These are phyloP conservation scores for Conchocele bisecta DNA, from an alignment of 2,888 invertebrate species.

Conservation along the genomic window DNA sequence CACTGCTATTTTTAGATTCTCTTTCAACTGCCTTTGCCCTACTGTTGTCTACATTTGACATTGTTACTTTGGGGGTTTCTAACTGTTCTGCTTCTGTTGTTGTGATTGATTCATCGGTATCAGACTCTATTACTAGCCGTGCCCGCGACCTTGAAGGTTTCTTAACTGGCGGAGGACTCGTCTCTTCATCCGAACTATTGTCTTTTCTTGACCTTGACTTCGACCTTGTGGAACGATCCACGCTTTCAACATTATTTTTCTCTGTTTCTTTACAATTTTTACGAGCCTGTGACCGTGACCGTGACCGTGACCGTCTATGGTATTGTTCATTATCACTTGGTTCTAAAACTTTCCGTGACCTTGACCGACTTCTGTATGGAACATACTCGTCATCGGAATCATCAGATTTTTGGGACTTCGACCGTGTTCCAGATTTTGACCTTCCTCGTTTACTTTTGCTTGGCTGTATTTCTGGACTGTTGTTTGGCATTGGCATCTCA, in stretches of 20 bases:
- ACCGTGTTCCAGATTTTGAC: background rate
- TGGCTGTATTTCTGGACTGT: conserved; percentile 34
- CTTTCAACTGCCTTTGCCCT: background rate
- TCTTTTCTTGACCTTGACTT: conserved; percentile 11
- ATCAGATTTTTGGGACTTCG: conserved; percentile 1
- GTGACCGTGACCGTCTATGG: conserved; percentile 3
- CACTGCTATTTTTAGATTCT: background rate
- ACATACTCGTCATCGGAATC: conserved; percentile 15
- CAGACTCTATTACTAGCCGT: conserved; percentile 1
- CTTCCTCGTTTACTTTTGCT: conserved; percentile 7
- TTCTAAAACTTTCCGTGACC: conserved; percentile 1
- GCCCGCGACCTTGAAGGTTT: conserved; percentile 6
- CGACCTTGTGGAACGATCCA: background rate
- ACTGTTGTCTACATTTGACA: background rate
- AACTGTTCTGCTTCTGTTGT: background rate
- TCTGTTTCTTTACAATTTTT: background rate
- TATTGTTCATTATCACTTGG: background rate
- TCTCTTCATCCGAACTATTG: background rate
- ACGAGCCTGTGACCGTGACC: background rate
- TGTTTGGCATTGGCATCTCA: conserved; percentile 45
- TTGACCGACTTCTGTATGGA: background rate
- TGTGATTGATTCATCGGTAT: background rate
- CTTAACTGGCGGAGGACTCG: background rate
- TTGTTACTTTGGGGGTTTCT: background rate
- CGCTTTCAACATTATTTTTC: background rate